Evolutionary conservation across 2,797 vertebrate species (phyloP), one percentile per base, ranked within the genome.

Genomic region (Botia kubotai): DNA sequence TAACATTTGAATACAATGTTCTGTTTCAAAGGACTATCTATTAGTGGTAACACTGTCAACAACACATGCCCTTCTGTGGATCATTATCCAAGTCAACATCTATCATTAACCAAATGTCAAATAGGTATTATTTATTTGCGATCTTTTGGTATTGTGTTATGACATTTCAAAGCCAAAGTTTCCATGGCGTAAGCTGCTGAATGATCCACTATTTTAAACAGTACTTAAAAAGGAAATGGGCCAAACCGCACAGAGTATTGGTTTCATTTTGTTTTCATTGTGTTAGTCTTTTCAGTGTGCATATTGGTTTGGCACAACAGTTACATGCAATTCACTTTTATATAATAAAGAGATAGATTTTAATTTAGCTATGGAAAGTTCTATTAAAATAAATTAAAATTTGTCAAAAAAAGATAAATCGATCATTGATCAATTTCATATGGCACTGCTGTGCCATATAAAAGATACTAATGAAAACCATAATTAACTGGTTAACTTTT

Each of bases 181-280:
- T 83, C 82, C 79, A 81, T 50, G 68, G 78, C 16, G n/a, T 70
- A 78, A 75, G n/a, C 19, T 65, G 58, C 23, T 19, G 66, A 72
- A 79, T 36, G 53, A 29, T 72, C 68, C 63, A 52, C 66, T 72
- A 46, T 76, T 80, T 82, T 82, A 75, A 72, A 82, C 72, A 67
- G 58, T 29, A 85, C 72, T 50, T 57, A 33, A 53, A 82, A 75
- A 67, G 36, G 17, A 55, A 82, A 71, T 7, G 68, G 52, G 63
- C 65, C 26, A 66, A 74, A 55, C 76, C 26, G 0, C 21, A 80
- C 48, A 10, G 55, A 50, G 36, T 10, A 77, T 58, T 33, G 17
- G 21, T 57, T 75, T 60, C 21, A 79, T 62, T 76, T 52, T 71
- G 33, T 73, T 75, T 83, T 48, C 19, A 65, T 81, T 69, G 17